These are phyloP conservation scores for Griposia aprilina DNA, from an alignment of 2,888 invertebrate genomes.

Conservation along the genomic window DNA sequence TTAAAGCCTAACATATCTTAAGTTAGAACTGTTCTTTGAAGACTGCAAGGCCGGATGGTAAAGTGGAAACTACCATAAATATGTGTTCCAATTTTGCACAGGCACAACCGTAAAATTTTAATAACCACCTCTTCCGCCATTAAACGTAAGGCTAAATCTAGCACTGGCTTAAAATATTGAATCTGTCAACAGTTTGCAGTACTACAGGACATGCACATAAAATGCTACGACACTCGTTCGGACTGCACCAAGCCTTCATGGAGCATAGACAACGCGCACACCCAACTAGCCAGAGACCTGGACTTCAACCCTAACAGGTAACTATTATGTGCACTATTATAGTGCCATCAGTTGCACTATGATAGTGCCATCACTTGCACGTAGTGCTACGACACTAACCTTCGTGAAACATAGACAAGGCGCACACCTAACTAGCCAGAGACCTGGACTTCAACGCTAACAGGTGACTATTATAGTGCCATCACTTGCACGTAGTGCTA, in stretches of 20 bases:
- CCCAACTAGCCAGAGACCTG: conserved; percentile 96
- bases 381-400: background rate
- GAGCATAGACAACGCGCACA: conserved; percentile 96
- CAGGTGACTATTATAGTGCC: conserved; percentile 62
- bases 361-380: background rate
- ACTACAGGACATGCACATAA: conserved; percentile 95
- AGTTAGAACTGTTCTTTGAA: too few species aligned
- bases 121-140: too few species aligned
- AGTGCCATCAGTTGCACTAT: background rate
- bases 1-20: too few species aligned
- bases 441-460: conserved; percentile 99
- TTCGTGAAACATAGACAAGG: background rate
- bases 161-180: background rate
- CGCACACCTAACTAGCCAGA: conserved; percentile 96
- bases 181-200: conserved; percentile 92
- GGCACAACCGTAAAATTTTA: too few species aligned
- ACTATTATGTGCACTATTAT: background rate
- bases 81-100: too few species aligned
- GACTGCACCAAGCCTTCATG: conserved; percentile 94
- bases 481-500: background rate
- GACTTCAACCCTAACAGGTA: conserved; percentile 99
- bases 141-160: too few species aligned
- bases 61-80: too few species aligned
- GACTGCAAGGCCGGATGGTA: too few species aligned
- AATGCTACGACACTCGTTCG: conserved; percentile 96